Percentiles rank a stretch among this genome's conserved stretches.
Conservation (phyloP, 2,888 invertebrate genomes). For the Netelia virgata region DNA sequence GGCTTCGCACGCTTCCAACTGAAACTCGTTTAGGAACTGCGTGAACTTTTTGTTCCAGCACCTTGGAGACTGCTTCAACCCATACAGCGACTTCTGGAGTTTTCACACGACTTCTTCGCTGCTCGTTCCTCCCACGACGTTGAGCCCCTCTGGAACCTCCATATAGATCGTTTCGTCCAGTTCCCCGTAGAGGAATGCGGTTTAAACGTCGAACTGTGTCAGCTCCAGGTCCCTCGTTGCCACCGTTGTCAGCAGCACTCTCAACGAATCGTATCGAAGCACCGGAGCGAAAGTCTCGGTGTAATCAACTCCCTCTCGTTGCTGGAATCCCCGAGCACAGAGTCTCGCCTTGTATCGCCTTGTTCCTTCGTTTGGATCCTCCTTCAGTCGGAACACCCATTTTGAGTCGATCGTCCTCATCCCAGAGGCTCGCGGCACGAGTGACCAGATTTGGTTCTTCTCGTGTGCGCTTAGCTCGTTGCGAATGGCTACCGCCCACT, state of each 20-base stretch:
- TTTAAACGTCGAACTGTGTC: slow-evolving; percentile 27
- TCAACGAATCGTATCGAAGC: slow-evolving; percentile 31
- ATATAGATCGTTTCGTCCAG: slow-evolving; percentile 32
- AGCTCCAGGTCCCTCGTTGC: slow-evolving; percentile 20
- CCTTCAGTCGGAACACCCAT: slow-evolving; percentile 52
- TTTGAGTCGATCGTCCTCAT: slow-evolving; percentile 46
- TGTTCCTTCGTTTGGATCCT: neutral
- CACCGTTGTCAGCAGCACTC: slow-evolving; percentile 7
- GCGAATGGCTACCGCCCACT: slow-evolving; percentile 47
- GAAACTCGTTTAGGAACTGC: slow-evolving; percentile 3
- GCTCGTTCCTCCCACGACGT: neutral
- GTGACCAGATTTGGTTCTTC: slow-evolving; percentile 37
- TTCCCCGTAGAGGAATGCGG: slow-evolving; percentile 17
- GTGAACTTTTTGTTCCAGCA: slow-evolving; percentile 17
- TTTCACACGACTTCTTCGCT: neutral
- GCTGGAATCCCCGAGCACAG: slow-evolving; percentile 4
- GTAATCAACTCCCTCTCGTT: neutral
- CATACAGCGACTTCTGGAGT: slow-evolving; percentile 19
- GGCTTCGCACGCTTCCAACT: neutral
- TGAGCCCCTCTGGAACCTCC: slow-evolving; percentile 1
- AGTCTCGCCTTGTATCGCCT: slow-evolving; percentile 46
- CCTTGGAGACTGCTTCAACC: slow-evolving; percentile 20
- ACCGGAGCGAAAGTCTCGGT: slow-evolving; percentile 26
- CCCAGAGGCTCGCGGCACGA: neutral
- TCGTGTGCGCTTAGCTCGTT: slow-evolving; percentile 52